These are phyloP conservation scores for Myotis myotis DNA, from an alignment of 2,797 vertebrate species.

Conservation along the genomic window DNA sequence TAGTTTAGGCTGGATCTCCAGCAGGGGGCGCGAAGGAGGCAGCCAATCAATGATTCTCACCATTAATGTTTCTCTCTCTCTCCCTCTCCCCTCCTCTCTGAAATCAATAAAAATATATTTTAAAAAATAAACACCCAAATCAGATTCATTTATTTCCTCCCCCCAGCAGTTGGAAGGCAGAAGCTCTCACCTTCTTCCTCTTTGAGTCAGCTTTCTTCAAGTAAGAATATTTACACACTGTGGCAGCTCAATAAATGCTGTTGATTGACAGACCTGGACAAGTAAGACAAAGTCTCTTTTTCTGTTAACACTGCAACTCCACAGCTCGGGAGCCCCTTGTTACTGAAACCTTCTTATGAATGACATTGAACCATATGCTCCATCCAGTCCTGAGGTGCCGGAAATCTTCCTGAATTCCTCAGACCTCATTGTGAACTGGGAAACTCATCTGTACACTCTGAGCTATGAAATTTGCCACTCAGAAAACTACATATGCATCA, in stretches of 20 bases:
- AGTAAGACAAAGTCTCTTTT: neutral
- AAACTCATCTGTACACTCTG: slow-evolving; percentile 75
- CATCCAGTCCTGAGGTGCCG: slow-evolving; percentile 31
- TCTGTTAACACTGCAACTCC: neutral
- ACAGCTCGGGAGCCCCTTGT: slow-evolving; percentile 52
- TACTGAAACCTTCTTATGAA: slow-evolving; percentile 40
- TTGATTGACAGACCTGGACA: neutral
- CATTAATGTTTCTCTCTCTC: no score
- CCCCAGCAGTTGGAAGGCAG: neutral
- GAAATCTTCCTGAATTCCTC: slow-evolving; percentile 56
- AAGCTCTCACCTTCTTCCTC: neutral
- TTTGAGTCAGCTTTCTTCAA: neutral
- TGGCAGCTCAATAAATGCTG: neutral
- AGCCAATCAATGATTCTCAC: no score
- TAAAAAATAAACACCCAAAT: neutral
- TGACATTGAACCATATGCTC: slow-evolving; percentile 52
- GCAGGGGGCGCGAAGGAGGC: no score
- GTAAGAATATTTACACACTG: neutral
- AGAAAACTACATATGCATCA: slow-evolving; percentile 78
- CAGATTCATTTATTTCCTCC: neutral
- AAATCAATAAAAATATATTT: no score
- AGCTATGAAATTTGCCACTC: slow-evolving; percentile 76
- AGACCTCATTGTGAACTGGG: slow-evolving; percentile 49
- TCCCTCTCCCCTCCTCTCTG: no score
- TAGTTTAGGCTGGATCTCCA: no score